Conservation (phyloP, 2,797 vertebrate genomes). For the Parambassis ranga region DNA sequence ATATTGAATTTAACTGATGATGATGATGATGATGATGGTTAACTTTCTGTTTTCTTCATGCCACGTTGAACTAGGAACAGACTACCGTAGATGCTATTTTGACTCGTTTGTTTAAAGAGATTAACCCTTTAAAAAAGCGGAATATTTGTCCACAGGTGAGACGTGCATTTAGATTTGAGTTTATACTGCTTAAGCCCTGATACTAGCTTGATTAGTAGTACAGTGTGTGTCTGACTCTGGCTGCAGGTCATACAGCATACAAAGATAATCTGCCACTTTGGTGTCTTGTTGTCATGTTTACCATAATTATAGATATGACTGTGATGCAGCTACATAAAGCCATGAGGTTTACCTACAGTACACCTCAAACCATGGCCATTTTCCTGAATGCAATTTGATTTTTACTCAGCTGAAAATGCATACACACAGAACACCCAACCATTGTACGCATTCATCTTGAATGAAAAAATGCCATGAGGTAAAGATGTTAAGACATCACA, state of each 20-base stretch:
- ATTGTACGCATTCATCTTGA: too few species aligned
- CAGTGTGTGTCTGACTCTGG: background rate
- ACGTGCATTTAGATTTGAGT: too few species aligned
- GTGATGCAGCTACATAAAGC: background rate
- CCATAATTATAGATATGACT: background rate
- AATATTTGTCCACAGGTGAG: too few species aligned
- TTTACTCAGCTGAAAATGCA: background rate
- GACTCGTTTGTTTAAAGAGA: too few species aligned
- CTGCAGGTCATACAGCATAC: background rate
- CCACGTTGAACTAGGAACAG: too few species aligned
- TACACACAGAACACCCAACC: background rate
- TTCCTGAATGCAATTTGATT: background rate
- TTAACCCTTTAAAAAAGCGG: too few species aligned
- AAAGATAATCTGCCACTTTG: background rate
- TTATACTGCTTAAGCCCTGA: too few species aligned
- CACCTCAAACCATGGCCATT: background rate
- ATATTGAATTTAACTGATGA: background rate
- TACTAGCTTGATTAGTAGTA: too few species aligned
- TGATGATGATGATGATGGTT: too few species aligned
- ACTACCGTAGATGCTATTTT: too few species aligned
- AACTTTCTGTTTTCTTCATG: too few species aligned
- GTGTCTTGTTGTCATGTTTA: conserved; percentile 6
- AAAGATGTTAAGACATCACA: background rate
- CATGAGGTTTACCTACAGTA: background rate
- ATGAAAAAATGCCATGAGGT: background rate